Base-by-base conservation (phyloP, 2,797 vertebrate genomes). In the Sylvia borin region DNA sequence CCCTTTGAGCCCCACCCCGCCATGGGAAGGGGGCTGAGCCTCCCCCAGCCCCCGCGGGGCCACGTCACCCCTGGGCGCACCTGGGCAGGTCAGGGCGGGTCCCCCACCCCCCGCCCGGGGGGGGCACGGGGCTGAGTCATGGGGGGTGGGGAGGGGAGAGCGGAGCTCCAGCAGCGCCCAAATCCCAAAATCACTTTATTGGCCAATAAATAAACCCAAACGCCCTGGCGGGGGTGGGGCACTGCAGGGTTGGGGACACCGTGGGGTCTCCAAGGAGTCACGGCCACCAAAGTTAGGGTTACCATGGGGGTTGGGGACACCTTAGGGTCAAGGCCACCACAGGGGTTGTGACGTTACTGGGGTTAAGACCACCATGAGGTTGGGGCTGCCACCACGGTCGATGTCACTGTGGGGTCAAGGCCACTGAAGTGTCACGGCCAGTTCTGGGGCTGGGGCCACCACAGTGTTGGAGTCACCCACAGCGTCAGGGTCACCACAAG, bases 351-450 rank as follows among this genome's bases (percentile, higher is more conserved):
- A 10, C 55, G 38, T 25, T 9, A 1, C 25, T 4, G 16, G 32
- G 20, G 31, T 6, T 36, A 20, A 11, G 18, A 3, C 7, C 31
- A 8, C 27, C 62, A 0, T 2, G 64, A 18, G 53, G 16, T 0
- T 13, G 25, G 36, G 64, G 53, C 19, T 19, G 16, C 7, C 53
- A 36, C n/a, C 24, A 3, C 2, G 2, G 20, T 7, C 42, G 7
- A 2, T 5, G 60, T 14, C 71, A 43, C 43, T 4, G 9, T 6
- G 34, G 50, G 42, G 42, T 19, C n/a, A 36, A 5, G 34, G 64
- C 45, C 64, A 42, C 42, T 1, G 20, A 15, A 18, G 61, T 5
- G 20, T 3, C 45, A 5, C 16, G 31, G 34, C 3, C 45, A 24
- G 2, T 2, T 18, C 24, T 14, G 25, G 53, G 48, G 45, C 43